These are phyloP conservation scores for Hemicordylus capensis DNA, from an alignment of 2,113 vertebrate genomes.

Conservation along the genomic window DNA sequence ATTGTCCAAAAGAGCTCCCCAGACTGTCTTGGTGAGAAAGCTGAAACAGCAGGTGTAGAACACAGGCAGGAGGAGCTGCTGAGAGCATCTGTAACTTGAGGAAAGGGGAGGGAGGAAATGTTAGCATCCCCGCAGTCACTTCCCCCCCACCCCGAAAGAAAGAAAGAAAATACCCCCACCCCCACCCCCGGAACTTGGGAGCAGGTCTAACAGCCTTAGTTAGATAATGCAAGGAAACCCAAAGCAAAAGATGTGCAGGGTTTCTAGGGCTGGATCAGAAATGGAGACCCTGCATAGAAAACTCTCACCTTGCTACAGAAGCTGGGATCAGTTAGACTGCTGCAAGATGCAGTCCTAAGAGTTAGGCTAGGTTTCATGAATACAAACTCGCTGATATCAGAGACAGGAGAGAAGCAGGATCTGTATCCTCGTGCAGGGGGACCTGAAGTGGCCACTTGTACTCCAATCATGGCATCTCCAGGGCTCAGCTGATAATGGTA, in stretches of 20 bases:
- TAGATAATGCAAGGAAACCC: background rate
- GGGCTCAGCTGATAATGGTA: slow-evolving; percentile 72
- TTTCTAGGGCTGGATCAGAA: background rate
- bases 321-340: slow-evolving; percentile 42
- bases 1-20: background rate
- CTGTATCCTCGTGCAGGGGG: slow-evolving; percentile 79
- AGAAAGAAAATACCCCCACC: background rate
- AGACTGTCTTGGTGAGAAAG: background rate
- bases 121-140: too few species aligned
- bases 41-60: background rate
- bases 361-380: slow-evolving; percentile 76
- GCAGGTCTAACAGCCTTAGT: background rate
- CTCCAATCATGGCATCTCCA: slow-evolving; percentile 72
- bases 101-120: background rate
- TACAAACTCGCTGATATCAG: slow-evolving; percentile 86
- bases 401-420: slow-evolving; percentile 84
- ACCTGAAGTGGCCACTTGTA: slow-evolving; percentile 73
- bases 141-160: background rate
- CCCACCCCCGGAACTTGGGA: background rate
- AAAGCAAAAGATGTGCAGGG: background rate
- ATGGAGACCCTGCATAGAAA: background rate
- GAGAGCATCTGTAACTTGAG: background rate
- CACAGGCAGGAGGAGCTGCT: background rate
- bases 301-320: slow-evolving; percentile 69
- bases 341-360: slow-evolving; percentile 20